Evolutionary conservation across 2,797 vertebrate genomes (phyloP).

Genomic region (Gouania willdenowi): DNA sequence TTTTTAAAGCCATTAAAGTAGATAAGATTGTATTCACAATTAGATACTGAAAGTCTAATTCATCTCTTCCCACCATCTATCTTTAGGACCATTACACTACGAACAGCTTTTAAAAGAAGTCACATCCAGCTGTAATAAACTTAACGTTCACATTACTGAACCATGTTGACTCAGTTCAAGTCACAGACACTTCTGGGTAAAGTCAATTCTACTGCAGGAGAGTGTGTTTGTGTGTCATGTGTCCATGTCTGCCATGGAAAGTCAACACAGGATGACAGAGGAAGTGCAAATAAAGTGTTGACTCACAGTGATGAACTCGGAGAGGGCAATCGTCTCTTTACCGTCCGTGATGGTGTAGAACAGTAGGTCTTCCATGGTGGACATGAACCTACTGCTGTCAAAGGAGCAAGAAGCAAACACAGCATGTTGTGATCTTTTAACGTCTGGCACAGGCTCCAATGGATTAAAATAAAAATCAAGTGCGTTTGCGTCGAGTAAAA

Average conservation of each 20-base stretch:
- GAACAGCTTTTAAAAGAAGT: slow-evolving; percentile 33
- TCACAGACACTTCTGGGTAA: slow-evolving; percentile 10
- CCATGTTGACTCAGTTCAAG: slow-evolving; percentile 10
- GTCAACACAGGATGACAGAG: slow-evolving; percentile 5
- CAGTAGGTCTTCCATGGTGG: slow-evolving; percentile 82
- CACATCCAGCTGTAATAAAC: slow-evolving; percentile 10
- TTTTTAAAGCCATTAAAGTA: too few relatives aligned
- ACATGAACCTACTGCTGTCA: slow-evolving; percentile 62
- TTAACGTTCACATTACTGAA: slow-evolving; percentile 15
- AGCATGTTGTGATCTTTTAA: not conserved
- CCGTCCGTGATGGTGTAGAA: slow-evolving; percentile 90
- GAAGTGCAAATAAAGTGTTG: slow-evolving; percentile 4
- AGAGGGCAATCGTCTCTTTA: slow-evolving; percentile 80
- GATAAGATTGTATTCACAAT: too few relatives aligned
- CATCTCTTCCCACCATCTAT: slow-evolving; percentile 26
- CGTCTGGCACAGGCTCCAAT: not conserved
- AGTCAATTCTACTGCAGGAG: not conserved
- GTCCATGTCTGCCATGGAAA: slow-evolving; percentile 2
- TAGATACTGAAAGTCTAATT: too few relatives aligned
- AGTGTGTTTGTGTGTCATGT: not conserved
- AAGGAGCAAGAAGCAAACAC: slow-evolving; percentile 18
- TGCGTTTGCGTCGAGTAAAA: slow-evolving; percentile 6
- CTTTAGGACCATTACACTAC: slow-evolving; percentile 33
- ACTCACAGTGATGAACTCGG: slow-evolving; percentile 85
- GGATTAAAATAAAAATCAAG: not conserved